Evolutionary conservation across 1,140 invertebrate genomes (phyloP).

Genomic region (Palaemon carinicauda): DNA sequence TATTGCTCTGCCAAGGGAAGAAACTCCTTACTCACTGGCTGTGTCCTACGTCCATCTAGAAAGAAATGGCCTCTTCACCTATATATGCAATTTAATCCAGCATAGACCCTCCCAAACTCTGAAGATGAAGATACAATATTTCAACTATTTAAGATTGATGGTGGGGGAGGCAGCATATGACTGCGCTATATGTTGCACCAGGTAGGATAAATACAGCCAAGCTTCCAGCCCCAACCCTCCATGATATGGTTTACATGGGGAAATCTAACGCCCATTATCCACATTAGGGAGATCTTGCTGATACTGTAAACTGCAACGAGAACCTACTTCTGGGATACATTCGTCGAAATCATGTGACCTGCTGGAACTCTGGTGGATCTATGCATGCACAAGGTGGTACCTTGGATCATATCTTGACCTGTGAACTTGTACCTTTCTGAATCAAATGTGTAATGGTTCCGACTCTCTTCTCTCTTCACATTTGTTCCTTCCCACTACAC

Average conservation of each 20-base stretch:
- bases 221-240: no score
- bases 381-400: constrained; percentile 1
- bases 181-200: background rate
- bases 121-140: no score
- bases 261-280: background rate
- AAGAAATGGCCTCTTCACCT: background rate
- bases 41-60: background rate
- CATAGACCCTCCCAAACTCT: background rate
- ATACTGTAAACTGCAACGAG: background rate
- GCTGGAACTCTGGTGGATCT: background rate
- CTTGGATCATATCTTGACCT: constrained; percentile 13
- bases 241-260: background rate
- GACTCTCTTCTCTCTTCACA: background rate
- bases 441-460: background rate
- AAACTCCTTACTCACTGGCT: background rate
- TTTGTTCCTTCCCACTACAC: background rate
- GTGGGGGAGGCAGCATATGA: background rate
- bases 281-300: background rate
- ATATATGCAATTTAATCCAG: background rate
- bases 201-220: background rate
- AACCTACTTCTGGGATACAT: constrained; percentile 1
- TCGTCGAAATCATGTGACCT: background rate
- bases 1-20: background rate
- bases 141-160: background rate
- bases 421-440: background rate